A percentile compares a stretch with the other conserved stretches of the same genome.
Evolutionary conservation across 2,797 vertebrate species (phyloP).

Genomic region (Dermochelys coriacea): DNA sequence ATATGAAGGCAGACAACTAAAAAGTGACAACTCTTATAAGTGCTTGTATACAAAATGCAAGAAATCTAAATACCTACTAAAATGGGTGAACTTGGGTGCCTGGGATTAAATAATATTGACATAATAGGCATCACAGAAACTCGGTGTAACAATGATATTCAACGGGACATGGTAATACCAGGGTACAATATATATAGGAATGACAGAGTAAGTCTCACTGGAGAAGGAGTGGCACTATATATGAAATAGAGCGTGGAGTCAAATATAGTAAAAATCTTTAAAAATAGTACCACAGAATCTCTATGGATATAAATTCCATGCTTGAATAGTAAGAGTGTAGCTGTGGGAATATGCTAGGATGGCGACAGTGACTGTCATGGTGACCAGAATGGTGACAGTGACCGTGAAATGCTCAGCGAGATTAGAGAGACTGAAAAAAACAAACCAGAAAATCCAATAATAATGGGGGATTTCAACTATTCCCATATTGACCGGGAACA

Average conservation of each 20-base stretch:
- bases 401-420: background rate
- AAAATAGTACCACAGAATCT: too few species aligned
- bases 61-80: background rate
- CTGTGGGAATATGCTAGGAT: background rate
- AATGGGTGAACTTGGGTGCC: background rate
- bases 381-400: background rate
- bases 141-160: too few species aligned
- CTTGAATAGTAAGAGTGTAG: background rate
- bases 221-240: too few species aligned
- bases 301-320: too few species aligned
- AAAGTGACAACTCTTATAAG: background rate
- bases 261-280: too few species aligned
- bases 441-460: background rate
- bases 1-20: background rate
- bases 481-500: background rate
- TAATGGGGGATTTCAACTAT: background rate
- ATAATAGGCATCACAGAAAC: too few species aligned
- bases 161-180: too few species aligned
- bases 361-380: too few species aligned
- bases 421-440: background rate
- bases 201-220: too few species aligned
- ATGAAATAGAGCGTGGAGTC: too few species aligned
- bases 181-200: too few species aligned
- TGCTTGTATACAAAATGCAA: background rate
- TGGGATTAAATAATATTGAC: too few species aligned